Percentiles rank a stretch among this genome's conserved stretches.
Evolutionary conservation across 2,113 vertebrate genomes (phyloP).

Genomic region (Tragelaphus strepsiceros): DNA sequence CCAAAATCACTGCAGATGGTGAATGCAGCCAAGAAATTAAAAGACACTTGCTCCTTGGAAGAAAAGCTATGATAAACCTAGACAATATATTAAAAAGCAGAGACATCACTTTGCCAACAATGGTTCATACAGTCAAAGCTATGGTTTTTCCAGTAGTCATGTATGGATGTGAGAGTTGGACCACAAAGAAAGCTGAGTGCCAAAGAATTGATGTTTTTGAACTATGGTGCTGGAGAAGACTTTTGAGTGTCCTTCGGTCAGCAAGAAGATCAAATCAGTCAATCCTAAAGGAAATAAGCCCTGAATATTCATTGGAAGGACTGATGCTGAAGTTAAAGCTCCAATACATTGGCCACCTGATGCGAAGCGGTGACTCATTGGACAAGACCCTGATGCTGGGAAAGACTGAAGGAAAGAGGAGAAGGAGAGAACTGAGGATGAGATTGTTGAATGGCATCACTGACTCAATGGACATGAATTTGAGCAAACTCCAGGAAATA

Average conservation of each 20-base stretch:
- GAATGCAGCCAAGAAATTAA: neutral
- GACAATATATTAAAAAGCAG: neutral
- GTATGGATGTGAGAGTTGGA: neutral
- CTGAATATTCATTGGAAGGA: neutral
- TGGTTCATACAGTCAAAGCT: neutral
- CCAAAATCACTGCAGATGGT: neutral
- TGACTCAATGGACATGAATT: neutral
- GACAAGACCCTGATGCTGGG: neutral
- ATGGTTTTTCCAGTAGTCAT: neutral
- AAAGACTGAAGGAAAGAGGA: neutral
- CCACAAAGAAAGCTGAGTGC: neutral
- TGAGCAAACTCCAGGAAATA: neutral
- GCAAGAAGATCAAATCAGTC: neutral
- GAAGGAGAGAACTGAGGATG: neutral
- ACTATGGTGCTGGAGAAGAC: neutral
- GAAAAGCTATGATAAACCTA: neutral
- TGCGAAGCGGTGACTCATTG: neutral
- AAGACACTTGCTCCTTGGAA: neutral
- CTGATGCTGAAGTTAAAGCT: neutral
- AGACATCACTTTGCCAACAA: neutral
- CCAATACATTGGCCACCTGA: neutral
- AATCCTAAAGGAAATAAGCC: neutral
- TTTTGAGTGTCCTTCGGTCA: neutral
- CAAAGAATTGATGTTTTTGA: neutral
- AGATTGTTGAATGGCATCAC: neutral